These are phyloP conservation scores for Temnothorax ravouxi DNA, from an alignment of 2,888 invertebrate species.

Conservation along the genomic window DNA sequence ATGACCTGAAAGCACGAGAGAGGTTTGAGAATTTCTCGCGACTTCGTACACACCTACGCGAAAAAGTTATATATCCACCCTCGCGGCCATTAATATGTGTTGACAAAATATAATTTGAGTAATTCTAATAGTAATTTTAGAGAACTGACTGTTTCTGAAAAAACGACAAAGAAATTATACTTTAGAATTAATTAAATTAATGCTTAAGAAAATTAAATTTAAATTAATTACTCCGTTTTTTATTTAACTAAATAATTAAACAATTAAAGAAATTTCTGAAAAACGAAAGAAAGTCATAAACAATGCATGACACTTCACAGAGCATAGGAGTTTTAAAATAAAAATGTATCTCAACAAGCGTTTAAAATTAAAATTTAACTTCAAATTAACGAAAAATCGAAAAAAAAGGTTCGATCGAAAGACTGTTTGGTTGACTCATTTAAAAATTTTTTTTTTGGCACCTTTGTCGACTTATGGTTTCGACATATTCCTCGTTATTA, in stretches of 20 bases:
- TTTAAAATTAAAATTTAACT: not conserved
- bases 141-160: not conserved
- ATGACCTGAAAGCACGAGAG: constrained; percentile 42
- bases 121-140: constrained; percentile 3
- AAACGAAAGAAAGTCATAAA: not conserved
- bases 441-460: not conserved
- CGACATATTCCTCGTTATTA: constrained; percentile 52
- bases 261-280: not conserved
- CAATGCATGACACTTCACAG: not conserved
- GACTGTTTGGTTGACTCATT: constrained; percentile 13
- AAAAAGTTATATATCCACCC: not conserved
- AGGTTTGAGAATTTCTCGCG: constrained; percentile 33
- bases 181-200: not conserved
- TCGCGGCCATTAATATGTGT: not conserved
- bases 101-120: constrained; percentile 3
- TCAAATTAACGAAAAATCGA: not conserved
- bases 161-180: not conserved
- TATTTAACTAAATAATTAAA: not conserved
- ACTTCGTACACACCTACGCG: constrained; percentile 19
- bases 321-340: not conserved
- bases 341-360: not conserved
- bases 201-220: not conserved
- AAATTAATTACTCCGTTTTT: not conserved
- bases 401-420: not conserved
- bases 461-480: constrained; percentile 21